Percentiles rank a stretch among this genome's conserved stretches.
Evolutionary conservation across 2,888 invertebrate species (phyloP).

Genomic region (Eupithecia inturbata): DNA sequence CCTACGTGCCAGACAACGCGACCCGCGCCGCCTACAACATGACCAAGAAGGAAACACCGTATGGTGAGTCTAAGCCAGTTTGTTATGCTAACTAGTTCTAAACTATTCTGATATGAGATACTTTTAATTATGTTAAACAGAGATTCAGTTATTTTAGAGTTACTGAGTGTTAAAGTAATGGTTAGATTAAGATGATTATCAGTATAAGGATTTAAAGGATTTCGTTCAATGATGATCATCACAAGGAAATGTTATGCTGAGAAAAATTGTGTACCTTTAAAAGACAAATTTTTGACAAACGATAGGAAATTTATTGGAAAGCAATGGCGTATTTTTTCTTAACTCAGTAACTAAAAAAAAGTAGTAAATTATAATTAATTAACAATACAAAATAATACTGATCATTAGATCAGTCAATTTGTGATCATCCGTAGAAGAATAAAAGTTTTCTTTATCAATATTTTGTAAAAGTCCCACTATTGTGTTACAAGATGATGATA

Average conservation of each 20-base stretch:
- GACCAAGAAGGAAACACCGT: constrained; percentile 96
- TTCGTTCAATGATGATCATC: not conserved
- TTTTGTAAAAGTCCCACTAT: not conserved
- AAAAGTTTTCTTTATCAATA: not conserved
- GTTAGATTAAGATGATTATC: not conserved
- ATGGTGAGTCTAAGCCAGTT: constrained; percentile 89
- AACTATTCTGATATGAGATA: not conserved
- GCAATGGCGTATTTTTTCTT: not conserved
- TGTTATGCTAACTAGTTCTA: not conserved
- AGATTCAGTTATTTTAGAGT: not conserved
- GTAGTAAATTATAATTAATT: too few species aligned
- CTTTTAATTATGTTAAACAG: not conserved
- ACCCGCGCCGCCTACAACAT: constrained; percentile 85
- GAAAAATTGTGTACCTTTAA: not conserved
- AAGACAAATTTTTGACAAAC: too few species aligned
- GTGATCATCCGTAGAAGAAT: not conserved
- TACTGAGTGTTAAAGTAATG: not conserved
- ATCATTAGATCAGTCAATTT: too few species aligned
- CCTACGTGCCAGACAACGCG: constrained; percentile 80
- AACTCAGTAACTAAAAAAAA: too few species aligned
- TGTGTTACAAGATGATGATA: not conserved
- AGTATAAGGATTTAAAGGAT: not conserved
- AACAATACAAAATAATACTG: too few species aligned
- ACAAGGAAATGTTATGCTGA: not conserved
- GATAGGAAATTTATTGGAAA: too few species aligned